Evolutionary conservation across 2,797 vertebrate genomes (phyloP), one percentile per base, ranked within the genome.

Genomic region (Leptodactylus fallax): DNA sequence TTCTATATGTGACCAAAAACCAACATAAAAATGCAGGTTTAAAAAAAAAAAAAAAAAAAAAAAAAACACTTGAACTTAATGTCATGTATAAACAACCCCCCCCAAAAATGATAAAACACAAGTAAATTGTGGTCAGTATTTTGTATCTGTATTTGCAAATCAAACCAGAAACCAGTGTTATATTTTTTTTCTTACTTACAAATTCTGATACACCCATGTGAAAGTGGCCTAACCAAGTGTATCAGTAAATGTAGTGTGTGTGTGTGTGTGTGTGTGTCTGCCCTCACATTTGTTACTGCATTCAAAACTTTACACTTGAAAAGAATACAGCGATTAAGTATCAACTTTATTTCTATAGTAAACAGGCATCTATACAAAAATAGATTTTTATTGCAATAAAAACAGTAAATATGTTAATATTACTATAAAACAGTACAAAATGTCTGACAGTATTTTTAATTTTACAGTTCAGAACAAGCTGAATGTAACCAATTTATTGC

Each of bases 291-390:
- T 23, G 25, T 27, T 25, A 7, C 2, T 60, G 17, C 8, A 19
- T 19, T 61, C 76, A 19, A 77, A 51, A 85, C 6, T 23, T 63
- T 85, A 76, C 55, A 61, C 69, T 60, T 53, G 61, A 17, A 47
- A 80, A 78, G 8, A 76, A 45, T 63, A 51, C 16, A 56, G 5
- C 16, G 3, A 56, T 81, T 36, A 74, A 85, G 60, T 77, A 55
- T 58, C 3, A 93, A 90, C 90, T 97, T 97, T 97, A 97, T 97
- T 97, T 93, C 95, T 93, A 93, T 92, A 90, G 90, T 95, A 95
- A 93, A 95, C 90, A 83, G 72, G 86, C 87, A 93, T 91, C 92
- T 93, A 93, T 97, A 97, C 95, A 97, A 97, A 97, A 97, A 97
- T 97, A 97, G 95, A 95, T 92, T 92, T 89, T 94, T 94, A 96